Evolutionary conservation across 2,113 vertebrate species (phyloP), one percentile per base, ranked within the genome.

Genomic region (Mormoops blainvillei): DNA sequence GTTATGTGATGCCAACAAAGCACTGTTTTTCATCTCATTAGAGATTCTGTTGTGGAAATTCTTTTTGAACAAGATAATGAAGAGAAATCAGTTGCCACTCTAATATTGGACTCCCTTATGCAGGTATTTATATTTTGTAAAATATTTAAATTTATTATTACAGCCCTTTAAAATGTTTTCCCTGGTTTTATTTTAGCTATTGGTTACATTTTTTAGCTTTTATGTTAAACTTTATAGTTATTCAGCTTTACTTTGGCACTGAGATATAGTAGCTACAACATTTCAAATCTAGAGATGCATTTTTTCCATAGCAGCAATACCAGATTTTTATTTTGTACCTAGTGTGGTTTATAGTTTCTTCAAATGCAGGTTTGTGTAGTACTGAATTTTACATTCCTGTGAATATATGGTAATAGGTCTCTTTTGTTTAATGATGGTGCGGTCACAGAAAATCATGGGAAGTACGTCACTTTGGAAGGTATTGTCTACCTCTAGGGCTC

Each of bases 51-150:
- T 87, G 99, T 99, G 16, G 99, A 99, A 98, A 99, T 99, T 76
- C 98, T 99, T 76, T 99, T 99, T 98, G 99, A 99, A 71, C 99
- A 99, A 98, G 99, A 99, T 97, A 99, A 99, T 18, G 99, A 99
- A 94, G 99, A 99, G 98, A 99, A 99, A 94, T 99, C 99, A 15
- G 98, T 99, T 87, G 99, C 99, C 94, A 99, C 99, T 33, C 98
- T 99, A 97, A 99, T 99, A 92, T 96, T 99, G 12, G 99, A 99
- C 94, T 98, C 99, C 8, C 98, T 99, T 36, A 98, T 99, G 74
- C 99, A 99, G 99, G 99, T 99, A 98, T 68, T 78, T 76, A 94
- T 90, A 11, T 85, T 94, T 96, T 77, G 20, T 91, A 63, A 65
- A 90, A 89, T 22, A 4, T 80, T 82, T 96, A 54, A 41, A 58